Evolutionary conservation across 1,140 invertebrate species (phyloP).

Genomic region (Cydia amplana): DNA sequence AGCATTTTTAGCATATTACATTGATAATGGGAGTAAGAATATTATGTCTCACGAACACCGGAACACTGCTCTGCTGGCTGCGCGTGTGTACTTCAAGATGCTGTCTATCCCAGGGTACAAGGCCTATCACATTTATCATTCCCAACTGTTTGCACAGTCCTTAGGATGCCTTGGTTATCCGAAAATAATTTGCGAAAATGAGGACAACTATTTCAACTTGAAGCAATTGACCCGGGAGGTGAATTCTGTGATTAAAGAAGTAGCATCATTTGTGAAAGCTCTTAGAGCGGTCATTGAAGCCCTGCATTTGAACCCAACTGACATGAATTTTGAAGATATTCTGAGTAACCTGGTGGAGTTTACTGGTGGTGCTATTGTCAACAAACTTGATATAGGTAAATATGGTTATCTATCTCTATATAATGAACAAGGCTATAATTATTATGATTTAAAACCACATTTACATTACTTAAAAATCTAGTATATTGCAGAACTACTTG

Average conservation of each 20-base stretch:
- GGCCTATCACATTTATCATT: slow-evolving; percentile 71
- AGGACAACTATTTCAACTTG: slow-evolving; percentile 57
- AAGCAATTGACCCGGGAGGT: slow-evolving; percentile 60
- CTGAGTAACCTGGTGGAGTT: slow-evolving; percentile 64
- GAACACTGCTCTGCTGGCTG: slow-evolving; percentile 62
- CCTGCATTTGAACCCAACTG: slow-evolving; percentile 55
- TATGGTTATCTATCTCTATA: neutral
- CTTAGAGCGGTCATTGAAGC: slow-evolving; percentile 52
- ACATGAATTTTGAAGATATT: slow-evolving; percentile 76
- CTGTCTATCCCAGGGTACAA: slow-evolving; percentile 66
- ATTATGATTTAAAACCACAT: slow-evolving; percentile 21
- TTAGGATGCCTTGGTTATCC: slow-evolving; percentile 63
- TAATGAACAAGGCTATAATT: neutral
- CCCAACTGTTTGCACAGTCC: slow-evolving; percentile 70
- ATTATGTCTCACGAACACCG: slow-evolving; percentile 54
- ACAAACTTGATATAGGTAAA: slow-evolving; percentile 67
- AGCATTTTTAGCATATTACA: slow-evolving; percentile 61
- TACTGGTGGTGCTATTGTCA: slow-evolving; percentile 60
- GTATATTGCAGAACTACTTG: neutral
- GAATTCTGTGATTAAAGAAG: slow-evolving; percentile 56
- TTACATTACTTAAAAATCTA: too few relatives aligned
- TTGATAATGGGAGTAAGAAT: slow-evolving; percentile 65
- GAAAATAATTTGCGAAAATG: slow-evolving; percentile 61
- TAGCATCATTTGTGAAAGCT: slow-evolving; percentile 56
- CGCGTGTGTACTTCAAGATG: slow-evolving; percentile 66